Evolutionary conservation across 2,888 invertebrate species (phyloP).

Genomic region (Acanthacorydalis orientalis): DNA sequence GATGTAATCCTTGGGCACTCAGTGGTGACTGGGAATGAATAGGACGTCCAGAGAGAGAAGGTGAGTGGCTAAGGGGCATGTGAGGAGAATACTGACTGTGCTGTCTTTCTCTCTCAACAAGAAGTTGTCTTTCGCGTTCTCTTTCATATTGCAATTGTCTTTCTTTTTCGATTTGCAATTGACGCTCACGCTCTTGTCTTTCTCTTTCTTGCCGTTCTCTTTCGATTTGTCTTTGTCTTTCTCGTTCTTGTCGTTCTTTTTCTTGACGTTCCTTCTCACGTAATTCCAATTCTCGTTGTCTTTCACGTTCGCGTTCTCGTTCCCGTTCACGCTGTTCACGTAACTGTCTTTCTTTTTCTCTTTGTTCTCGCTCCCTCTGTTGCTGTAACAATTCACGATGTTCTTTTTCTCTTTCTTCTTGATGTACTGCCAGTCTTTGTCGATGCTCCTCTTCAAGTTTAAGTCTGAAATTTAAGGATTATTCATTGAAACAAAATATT

Average conservation of each 20-base stretch:
- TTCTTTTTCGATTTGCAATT: constrained; percentile 10
- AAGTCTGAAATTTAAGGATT: constrained; percentile 25
- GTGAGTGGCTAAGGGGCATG: constrained; percentile 16
- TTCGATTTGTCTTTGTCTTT: constrained; percentile 23
- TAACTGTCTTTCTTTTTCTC: constrained; percentile 37
- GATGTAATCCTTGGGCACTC: constrained; percentile 26
- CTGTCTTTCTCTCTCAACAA: neutral
- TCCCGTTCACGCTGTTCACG: constrained; percentile 36
- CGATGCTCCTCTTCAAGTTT: constrained; percentile 56
- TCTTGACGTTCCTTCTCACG: constrained; percentile 21
- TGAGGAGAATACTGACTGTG: constrained; percentile 16
- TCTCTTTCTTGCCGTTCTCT: constrained; percentile 29
- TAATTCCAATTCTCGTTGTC: constrained; percentile 25
- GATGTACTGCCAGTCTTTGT: constrained; percentile 37
- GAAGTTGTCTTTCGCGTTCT: neutral
- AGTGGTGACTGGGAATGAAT: constrained; percentile 37
- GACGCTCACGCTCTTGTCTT: constrained; percentile 23
- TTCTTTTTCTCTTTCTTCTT: constrained; percentile 36
- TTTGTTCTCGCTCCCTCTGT: constrained; percentile 24
- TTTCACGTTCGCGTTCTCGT: constrained; percentile 33
- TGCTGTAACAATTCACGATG: constrained; percentile 25
- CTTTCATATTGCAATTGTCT: constrained; percentile 4
- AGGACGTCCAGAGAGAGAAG: constrained; percentile 16
- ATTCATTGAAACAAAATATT: too few relatives aligned
- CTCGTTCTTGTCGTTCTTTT: constrained; percentile 26